These are phyloP conservation scores for Asbolus verrucosus DNA, from an alignment of 1,140 invertebrate genomes.

Conservation along the genomic window DNA sequence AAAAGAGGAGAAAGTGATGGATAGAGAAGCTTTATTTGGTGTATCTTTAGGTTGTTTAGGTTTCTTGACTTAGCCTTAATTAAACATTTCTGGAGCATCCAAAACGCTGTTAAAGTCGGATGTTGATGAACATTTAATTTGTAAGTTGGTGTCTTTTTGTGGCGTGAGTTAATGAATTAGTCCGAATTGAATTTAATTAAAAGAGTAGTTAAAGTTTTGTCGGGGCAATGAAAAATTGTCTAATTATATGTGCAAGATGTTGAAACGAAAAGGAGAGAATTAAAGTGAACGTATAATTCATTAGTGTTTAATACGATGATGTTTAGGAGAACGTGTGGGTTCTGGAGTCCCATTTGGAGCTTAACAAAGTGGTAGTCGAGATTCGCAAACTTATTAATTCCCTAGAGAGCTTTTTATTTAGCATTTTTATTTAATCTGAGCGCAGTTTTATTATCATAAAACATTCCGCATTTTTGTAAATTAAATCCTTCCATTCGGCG, in stretches of 20 bases:
- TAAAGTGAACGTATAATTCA: conserved; percentile 45
- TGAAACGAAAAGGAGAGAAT: conserved; percentile 19
- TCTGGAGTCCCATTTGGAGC: conserved; percentile 32
- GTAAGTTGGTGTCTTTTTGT: not conserved
- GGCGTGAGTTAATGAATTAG: too few species aligned
- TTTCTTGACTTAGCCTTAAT: too few species aligned
- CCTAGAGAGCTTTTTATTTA: conserved; percentile 61
- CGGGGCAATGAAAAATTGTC: not conserved
- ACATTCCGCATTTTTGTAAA: conserved; percentile 63
- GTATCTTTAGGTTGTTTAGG: too few species aligned
- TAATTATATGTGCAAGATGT: conserved; percentile 18
- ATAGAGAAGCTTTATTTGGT: too few species aligned
- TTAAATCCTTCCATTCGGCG: conserved; percentile 58
- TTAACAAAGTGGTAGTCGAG: conserved; percentile 44
- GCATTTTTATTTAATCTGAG: conserved; percentile 64
- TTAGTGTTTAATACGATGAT: conserved; percentile 47
- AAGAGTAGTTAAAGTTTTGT: conserved; percentile 3
- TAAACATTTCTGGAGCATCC: too few species aligned
- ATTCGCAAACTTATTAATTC: conserved; percentile 61
- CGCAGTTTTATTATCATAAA: conserved; percentile 63
- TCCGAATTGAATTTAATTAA: too few species aligned
- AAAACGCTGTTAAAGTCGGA: too few species aligned
- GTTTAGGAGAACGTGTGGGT: conserved; percentile 40
- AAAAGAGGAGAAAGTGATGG: too few species aligned
- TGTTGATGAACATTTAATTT: too few species aligned